Conservation (phyloP, 1,140 invertebrate genomes). For the Drosophila ohnishii region DNA sequence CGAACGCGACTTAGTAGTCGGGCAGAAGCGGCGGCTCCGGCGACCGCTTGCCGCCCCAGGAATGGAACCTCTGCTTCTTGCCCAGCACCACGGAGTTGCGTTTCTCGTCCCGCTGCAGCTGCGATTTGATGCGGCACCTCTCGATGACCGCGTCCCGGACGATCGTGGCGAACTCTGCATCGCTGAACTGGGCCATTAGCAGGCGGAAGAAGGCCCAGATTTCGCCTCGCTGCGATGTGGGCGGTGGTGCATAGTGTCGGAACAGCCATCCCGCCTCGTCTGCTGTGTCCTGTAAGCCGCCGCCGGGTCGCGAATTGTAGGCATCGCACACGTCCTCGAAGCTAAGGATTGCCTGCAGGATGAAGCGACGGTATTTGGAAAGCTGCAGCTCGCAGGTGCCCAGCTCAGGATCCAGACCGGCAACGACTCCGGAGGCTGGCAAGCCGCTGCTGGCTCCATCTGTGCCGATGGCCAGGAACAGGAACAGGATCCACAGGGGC, state of each 20-base stretch:
- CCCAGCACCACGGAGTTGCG: conserved; percentile 77
- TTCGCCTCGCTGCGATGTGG: conserved; percentile 68
- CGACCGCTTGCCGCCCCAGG: conserved; percentile 82
- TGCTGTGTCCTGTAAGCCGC: background rate
- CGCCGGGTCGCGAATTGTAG: conserved; percentile 56
- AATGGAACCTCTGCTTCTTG: conserved; percentile 82
- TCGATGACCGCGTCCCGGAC: conserved; percentile 77
- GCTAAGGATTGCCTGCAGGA: conserved; percentile 75
- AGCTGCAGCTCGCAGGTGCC: conserved; percentile 71
- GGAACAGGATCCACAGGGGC: conserved; percentile 36
- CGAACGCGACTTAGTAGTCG: conserved; percentile 36
- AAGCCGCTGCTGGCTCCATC: conserved; percentile 37
- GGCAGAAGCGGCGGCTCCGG: conserved; percentile 34
- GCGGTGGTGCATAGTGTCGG: conserved; percentile 64
- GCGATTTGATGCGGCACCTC: conserved; percentile 68
- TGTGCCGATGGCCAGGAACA: conserved; percentile 49
- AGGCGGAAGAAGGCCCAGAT: conserved; percentile 81
- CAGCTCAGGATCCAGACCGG: conserved; percentile 48
- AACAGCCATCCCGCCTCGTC: conserved; percentile 55
- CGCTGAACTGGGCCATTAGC: conserved; percentile 79
- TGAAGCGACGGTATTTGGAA: conserved; percentile 73
- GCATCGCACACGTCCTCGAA: conserved; percentile 81
- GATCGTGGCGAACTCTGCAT: conserved; percentile 68
- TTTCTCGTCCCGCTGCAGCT: conserved; percentile 75
- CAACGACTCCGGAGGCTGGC: background rate